Base-by-base conservation (phyloP, 2,888 invertebrate genomes). In the Capitulum mitella region DNA sequence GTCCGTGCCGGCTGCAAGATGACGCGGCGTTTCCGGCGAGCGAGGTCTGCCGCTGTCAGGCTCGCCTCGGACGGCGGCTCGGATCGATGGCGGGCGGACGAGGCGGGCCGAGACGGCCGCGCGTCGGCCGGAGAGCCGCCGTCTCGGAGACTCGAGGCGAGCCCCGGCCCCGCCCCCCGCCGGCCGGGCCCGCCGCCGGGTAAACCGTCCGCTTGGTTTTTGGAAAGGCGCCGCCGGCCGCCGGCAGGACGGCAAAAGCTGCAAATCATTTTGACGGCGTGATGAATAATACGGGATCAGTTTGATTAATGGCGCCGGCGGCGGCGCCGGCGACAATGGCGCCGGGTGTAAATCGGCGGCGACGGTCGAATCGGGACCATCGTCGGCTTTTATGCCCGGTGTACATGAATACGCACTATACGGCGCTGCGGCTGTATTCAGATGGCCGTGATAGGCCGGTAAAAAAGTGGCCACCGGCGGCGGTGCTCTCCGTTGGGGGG, bases 331-430 rank as follows among this genome's bases (percentile, higher is more conserved):
- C 32, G 37, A 70, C 70, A 70, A 34, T 70, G 70, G 70, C 70
- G 37, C 70, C 12, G 37, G 70, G 37, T 29, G 70, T 70, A 22
- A 34, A 70, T 37, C 26, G 37, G 26, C 70, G 34, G 22, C 14
- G 1, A 12, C 19, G 19, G 14, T 26, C 70, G 16, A 37, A 70
- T 37, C 70, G 37, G 22, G 22, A 19, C 70, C 54, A 54, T 54
- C 54, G 54, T n/a, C 22, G 10, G 61, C 61, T 32, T 61, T 61
- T 32, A 61, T 61, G 32, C 32, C 61, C 61, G 8, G 32, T 12
- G 32, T 54, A 61, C 61, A 61, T 61, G 61, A 61, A 61, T 61
- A 61, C 61, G 61, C 61, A 61, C 61, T 61, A 61, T 61, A 54
- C 26, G 54, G 54, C n/a, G 26, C 3, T 5, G 54, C n/a, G n/a